Percentiles rank a stretch among this genome's conserved stretches.
Conservation (phyloP, 2,888 invertebrate genomes). For the Cheilosia vernalis region DNA sequence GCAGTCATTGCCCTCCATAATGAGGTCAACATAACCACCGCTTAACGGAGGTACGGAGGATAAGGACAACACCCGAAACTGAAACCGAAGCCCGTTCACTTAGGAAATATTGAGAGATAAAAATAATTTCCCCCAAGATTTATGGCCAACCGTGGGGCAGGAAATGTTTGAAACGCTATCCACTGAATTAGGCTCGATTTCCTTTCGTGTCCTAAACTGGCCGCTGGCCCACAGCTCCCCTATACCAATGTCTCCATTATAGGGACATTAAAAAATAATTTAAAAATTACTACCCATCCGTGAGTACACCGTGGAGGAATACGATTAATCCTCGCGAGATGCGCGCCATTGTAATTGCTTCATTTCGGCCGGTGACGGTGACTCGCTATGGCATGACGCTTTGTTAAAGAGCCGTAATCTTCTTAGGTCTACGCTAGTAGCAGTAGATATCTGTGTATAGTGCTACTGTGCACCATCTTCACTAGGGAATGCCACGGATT, state of each 20-base stretch:
- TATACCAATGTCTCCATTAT: constrained; percentile 24
- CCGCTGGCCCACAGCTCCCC: background rate
- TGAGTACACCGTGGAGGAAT: constrained; percentile 6
- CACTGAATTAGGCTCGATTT: constrained; percentile 63
- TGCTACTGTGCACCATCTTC: constrained; percentile 29
- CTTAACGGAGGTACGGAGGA: constrained; percentile 38
- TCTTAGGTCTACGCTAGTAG: background rate
- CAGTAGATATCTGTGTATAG: background rate
- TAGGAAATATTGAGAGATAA: constrained; percentile 11
- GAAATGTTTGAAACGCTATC: constrained; percentile 52
- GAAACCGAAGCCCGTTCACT: background rate
- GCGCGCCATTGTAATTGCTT: constrained; percentile 63
- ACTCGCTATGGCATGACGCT: constrained; percentile 25
- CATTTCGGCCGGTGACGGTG: constrained; percentile 37
- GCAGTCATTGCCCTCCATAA: constrained; percentile 43
- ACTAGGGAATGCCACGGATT: constrained; percentile 39
- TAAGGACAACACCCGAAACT: constrained; percentile 27
- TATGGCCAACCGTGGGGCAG: constrained; percentile 27
- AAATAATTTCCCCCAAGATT: constrained; percentile 40
- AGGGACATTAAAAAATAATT: constrained; percentile 67
- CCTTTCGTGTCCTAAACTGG: constrained; percentile 27
- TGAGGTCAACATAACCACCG: constrained; percentile 37
- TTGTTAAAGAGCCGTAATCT: constrained; percentile 57
- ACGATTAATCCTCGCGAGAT: constrained; percentile 46
- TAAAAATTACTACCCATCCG: constrained; percentile 39